Evolutionary conservation across 2,888 invertebrate genomes (phyloP), one percentile per base, ranked within the genome.

Genomic region (Amphiduros pacificus): DNA sequence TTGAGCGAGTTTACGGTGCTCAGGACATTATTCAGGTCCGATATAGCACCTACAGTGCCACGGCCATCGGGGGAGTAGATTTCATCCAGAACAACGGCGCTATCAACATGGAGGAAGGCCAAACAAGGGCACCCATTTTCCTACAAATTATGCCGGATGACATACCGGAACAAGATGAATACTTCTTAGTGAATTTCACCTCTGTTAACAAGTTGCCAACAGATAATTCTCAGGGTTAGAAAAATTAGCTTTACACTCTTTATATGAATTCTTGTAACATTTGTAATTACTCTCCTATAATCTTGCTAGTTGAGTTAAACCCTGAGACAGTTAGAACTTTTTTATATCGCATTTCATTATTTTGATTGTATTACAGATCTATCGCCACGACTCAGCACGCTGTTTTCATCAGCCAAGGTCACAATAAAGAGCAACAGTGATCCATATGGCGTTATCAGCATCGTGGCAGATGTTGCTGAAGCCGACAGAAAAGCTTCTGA

Each of bases 341-440:
- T n/a, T n/a, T n/a, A n/a, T n/a, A n/a, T n/a, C n/a, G n/a, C n/a
- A n/a, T n/a, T n/a, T n/a, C n/a, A n/a, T n/a, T n/a, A n/a, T n/a
- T n/a, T n/a, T n/a, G n/a, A n/a, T n/a, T n/a, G n/a, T n/a, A n/a
- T n/a, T n/a, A n/a, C n/a, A 67, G 67, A 64, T 55, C 60, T 71
- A 26, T 77, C 77, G 2, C 79, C 79, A 2, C 62, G 79, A 31
- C 60, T 78, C 9, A 77, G 76, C 63, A 57, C 60, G 28, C 48
- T 71, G 17, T 64, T 69, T 49, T 53, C 69, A n/a, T 27, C 65
- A 0, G 67, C 76, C 24, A 57, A 65, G 9, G 73, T 81, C 1
- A 72, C 68, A 5, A 79, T 81, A 51, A 63, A 61, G 27, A 75
- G 75, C 56, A 79, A 77, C 58, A 76, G 74, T 65, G 79, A 80